phyloP scores from a whole-genome alignment of 2,113 vertebrate genomes.

The Pterocles burchelli region DNA sequence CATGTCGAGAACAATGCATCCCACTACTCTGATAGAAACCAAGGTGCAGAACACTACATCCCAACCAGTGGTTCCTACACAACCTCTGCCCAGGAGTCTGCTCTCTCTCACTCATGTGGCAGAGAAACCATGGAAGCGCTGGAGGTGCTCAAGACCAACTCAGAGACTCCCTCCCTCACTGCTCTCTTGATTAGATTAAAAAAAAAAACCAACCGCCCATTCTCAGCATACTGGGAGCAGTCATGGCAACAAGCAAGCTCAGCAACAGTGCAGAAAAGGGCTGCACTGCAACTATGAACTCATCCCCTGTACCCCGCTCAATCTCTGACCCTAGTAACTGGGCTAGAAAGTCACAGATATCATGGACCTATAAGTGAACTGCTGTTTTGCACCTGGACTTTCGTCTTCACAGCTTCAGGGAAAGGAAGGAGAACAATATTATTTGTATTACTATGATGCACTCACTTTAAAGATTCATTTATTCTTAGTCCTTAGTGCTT shows the following conservation, averaged over 20 bases:
- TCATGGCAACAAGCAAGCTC: background rate
- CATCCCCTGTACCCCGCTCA: background rate
- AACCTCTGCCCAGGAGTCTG: background rate
- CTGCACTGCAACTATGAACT: background rate
- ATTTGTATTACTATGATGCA: background rate
- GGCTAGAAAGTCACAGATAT: background rate
- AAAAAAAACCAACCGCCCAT: background rate
- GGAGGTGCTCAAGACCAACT: background rate
- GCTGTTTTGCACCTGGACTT: background rate
- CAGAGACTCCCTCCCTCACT: background rate
- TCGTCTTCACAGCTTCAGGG: background rate
- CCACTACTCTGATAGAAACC: background rate
- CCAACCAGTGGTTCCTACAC: background rate
- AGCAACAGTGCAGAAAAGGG: background rate
- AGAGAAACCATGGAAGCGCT: background rate
- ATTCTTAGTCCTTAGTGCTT: background rate
- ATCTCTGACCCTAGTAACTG: background rate
- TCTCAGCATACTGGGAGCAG: background rate
- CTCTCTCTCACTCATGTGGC: accelerated
- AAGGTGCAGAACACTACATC: accelerated
- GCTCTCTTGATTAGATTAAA: background rate
- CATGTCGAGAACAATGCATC: background rate
- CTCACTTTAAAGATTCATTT: background rate
- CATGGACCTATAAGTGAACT: background rate
- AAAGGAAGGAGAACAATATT: background rate